Conservation (phyloP, 2,888 invertebrate species). For the Endotricha flammealis region DNA sequence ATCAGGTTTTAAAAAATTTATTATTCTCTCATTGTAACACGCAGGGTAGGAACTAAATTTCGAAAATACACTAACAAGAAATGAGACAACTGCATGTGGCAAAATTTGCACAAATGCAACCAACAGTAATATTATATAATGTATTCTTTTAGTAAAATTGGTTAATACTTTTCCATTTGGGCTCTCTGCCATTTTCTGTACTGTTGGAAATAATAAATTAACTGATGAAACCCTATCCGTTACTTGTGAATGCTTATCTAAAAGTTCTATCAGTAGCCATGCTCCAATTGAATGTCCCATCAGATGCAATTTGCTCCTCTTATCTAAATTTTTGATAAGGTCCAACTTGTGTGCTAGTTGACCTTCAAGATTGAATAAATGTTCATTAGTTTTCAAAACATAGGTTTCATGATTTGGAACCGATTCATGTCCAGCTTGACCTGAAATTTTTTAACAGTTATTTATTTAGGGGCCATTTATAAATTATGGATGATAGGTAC, state of each 20-base stretch:
- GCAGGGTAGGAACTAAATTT: slow-evolving; percentile 69
- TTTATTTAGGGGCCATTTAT: no score
- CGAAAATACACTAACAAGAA: slow-evolving; percentile 77
- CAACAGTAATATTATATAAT: slow-evolving; percentile 45
- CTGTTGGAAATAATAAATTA: slow-evolving; percentile 90
- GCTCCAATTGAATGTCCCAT: slow-evolving; percentile 95
- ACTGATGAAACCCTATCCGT: slow-evolving; percentile 77
- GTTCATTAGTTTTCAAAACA: slow-evolving; percentile 69
- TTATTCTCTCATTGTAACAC: slow-evolving; percentile 64
- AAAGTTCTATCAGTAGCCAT: slow-evolving; percentile 87
- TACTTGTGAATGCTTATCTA: slow-evolving; percentile 78
- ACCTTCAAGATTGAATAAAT: slow-evolving; percentile 85
- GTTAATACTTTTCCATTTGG: slow-evolving; percentile 86
- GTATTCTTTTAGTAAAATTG: slow-evolving; percentile 69
- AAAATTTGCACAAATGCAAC: slow-evolving; percentile 62
- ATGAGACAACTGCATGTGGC: slow-evolving; percentile 70
- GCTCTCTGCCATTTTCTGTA: slow-evolving; percentile 88
- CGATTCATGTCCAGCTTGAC: slow-evolving; percentile 85
- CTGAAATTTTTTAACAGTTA: no score
- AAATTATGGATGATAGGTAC: no score
- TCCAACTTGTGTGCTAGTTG: slow-evolving; percentile 89
- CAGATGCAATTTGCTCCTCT: slow-evolving; percentile 85
- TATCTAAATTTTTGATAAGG: slow-evolving; percentile 86
- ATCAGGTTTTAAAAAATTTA: slow-evolving; percentile 77
- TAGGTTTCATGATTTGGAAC: slow-evolving; percentile 67